Evolutionary conservation across 2,888 invertebrate species (phyloP).

Genomic region (Amiota minor): DNA sequence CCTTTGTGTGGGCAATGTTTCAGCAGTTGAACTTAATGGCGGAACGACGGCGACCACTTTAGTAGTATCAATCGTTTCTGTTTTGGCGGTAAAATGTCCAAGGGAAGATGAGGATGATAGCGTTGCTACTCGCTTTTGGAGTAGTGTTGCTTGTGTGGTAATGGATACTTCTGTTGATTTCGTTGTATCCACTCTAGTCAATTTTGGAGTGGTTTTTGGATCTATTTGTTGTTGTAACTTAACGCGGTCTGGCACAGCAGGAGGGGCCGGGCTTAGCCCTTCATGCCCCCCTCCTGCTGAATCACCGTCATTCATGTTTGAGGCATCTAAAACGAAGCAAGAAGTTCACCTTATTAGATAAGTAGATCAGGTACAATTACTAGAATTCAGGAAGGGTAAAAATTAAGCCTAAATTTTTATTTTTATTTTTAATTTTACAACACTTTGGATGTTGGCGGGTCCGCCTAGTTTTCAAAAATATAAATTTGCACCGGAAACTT

Average conservation of each 20-base stretch:
- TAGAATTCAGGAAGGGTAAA: too few relatives aligned
- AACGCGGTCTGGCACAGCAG: slow-evolving; percentile 74
- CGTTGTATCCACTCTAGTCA: slow-evolving; percentile 43
- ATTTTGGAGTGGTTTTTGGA: slow-evolving; percentile 66
- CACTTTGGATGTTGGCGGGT: too few relatives aligned
- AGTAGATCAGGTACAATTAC: too few relatives aligned
- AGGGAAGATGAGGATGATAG: too few relatives aligned
- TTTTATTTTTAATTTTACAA: too few relatives aligned
- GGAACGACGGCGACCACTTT: slow-evolving; percentile 34
- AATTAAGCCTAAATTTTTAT: too few relatives aligned
- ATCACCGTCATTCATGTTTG: slow-evolving; percentile 75
- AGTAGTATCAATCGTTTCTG: slow-evolving; percentile 34
- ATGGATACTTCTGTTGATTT: slow-evolving; percentile 40
- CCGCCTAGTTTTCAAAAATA: too few relatives aligned
- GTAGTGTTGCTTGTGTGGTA: slow-evolving; percentile 33
- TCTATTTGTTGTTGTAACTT: slow-evolving; percentile 62
- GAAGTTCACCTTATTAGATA: too few relatives aligned
- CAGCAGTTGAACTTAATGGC: slow-evolving; percentile 39
- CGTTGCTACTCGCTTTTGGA: too few relatives aligned
- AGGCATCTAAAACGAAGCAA: slow-evolving; percentile 67
- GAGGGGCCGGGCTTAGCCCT: slow-evolving; percentile 74
- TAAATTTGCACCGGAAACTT: too few relatives aligned
- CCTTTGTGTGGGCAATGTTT: slow-evolving; percentile 26
- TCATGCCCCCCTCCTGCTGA: slow-evolving; percentile 75
- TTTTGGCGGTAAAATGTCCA: neutral